Evolutionary conservation across 2,113 vertebrate species (phyloP).

Genomic region (Periophthalmus modestus): DNA sequence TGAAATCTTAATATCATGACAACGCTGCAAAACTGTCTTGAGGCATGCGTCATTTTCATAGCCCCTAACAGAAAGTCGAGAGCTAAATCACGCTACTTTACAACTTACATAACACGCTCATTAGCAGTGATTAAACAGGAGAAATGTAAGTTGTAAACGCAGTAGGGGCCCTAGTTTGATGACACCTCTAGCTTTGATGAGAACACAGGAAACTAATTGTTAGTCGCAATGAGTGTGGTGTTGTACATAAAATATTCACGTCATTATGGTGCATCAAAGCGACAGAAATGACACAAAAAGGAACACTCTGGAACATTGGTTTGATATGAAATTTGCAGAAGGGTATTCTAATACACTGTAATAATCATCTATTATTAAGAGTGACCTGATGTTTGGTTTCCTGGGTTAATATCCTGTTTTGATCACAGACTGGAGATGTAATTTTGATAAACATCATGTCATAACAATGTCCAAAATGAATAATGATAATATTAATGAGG

Average conservation of each 20-base stretch:
- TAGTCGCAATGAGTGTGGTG: slow-evolving; percentile 17
- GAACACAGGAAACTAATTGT: slow-evolving; percentile 27
- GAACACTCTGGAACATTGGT: not conserved
- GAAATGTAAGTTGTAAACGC: slow-evolving; percentile 26
- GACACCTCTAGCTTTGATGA: slow-evolving; percentile 32
- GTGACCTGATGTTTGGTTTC: not conserved
- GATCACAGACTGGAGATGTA: not conserved
- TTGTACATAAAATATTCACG: slow-evolving; percentile 32
- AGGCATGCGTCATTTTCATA: not conserved
- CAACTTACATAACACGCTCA: not conserved
- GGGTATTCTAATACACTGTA: not conserved
- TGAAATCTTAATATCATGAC: too few species aligned
- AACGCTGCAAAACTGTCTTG: not conserved
- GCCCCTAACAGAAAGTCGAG: not conserved
- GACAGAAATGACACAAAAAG: not conserved
- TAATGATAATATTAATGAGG: slow-evolving; percentile 1
- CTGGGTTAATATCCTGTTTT: slow-evolving; percentile 5
- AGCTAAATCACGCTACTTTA: not conserved
- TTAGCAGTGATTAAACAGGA: slow-evolving; percentile 23
- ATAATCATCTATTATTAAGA: slow-evolving; percentile 1
- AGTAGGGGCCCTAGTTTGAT: slow-evolving; percentile 8
- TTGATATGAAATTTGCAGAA: slow-evolving; percentile 1
- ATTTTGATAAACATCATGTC: not conserved
- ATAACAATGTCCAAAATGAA: not conserved
- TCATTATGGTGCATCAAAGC: slow-evolving; percentile 15